phyloP scores from a whole-genome alignment of 2,888 invertebrate genomes.

The Drosophila austrosaltans region DNA sequence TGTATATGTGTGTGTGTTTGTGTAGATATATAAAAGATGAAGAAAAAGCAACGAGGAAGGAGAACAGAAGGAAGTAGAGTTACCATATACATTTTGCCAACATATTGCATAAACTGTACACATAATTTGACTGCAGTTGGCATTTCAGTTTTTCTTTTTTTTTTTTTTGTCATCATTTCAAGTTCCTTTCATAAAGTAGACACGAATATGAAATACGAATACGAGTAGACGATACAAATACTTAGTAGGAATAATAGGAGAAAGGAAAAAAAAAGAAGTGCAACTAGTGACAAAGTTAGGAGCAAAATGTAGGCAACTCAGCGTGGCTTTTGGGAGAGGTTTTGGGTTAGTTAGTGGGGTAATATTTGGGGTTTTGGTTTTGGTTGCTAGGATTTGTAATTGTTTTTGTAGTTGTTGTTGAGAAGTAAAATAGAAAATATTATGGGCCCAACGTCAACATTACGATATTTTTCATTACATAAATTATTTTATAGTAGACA shows the following conservation, averaged over 20 bases:
- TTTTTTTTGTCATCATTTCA: slow-evolving; percentile 15
- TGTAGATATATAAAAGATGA: slow-evolving; percentile 4
- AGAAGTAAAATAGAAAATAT: slow-evolving; percentile 46
- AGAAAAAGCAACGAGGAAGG: slow-evolving; percentile 13
- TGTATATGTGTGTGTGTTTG: slow-evolving; percentile 1
- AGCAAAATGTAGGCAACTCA: slow-evolving; percentile 36
- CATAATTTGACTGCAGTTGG: slow-evolving; percentile 31
- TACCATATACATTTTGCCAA: slow-evolving; percentile 39
- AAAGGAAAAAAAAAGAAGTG: slow-evolving; percentile 37
- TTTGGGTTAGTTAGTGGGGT: slow-evolving; percentile 3
- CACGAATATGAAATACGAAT: slow-evolving; percentile 10
- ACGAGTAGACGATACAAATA: slow-evolving; percentile 36
- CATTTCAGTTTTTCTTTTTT: background rate
- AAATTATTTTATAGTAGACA: slow-evolving; percentile 83
- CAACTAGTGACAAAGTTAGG: slow-evolving; percentile 52
- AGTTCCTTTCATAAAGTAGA: slow-evolving; percentile 20
- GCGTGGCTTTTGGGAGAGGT: slow-evolving; percentile 28
- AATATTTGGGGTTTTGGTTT: slow-evolving; percentile 16
- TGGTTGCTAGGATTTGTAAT: slow-evolving; percentile 36
- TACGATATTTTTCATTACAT: slow-evolving; percentile 83
- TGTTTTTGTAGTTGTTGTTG: background rate
- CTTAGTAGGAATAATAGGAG: slow-evolving; percentile 11
- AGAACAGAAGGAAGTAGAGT: background rate
- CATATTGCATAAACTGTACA: slow-evolving; percentile 30
- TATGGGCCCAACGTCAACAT: slow-evolving; percentile 82